These are phyloP conservation scores for Acanthurus leucopareius DNA, from an alignment of 2,797 vertebrate species.

Conservation along the genomic window DNA sequence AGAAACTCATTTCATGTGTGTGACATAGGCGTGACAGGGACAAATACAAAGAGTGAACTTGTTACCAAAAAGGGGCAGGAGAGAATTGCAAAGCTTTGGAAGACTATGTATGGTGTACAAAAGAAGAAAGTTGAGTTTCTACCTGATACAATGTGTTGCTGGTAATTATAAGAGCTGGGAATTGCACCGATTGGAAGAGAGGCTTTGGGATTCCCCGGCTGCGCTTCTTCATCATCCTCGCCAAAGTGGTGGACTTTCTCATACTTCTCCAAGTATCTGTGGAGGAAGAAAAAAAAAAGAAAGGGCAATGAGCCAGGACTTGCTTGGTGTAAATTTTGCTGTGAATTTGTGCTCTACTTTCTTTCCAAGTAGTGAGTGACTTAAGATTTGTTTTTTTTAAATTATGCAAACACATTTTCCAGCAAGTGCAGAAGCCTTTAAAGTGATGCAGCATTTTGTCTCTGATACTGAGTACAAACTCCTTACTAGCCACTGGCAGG, in stretches of 20 bases:
- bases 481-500: neutral
- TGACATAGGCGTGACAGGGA: constrained; percentile 1
- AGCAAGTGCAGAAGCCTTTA: neutral
- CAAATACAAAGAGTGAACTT: neutral
- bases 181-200: constrained; percentile 99
- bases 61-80: neutral
- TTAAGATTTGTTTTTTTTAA: neutral
- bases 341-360: constrained; percentile 4
- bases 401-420: constrained; percentile 8
- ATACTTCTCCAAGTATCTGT: constrained; percentile 99
- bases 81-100: neutral
- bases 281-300: constrained; percentile 34
- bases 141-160: constrained; percentile 95
- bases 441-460: neutral
- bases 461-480: neutral
- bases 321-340: neutral
- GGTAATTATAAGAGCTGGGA: constrained; percentile 99
- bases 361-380: neutral
- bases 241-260: constrained; percentile 99
- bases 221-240: constrained; percentile 98
- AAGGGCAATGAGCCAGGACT: neutral
- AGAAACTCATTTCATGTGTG: constrained; percentile 4
- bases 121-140: constrained; percentile 12
- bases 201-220: constrained; percentile 96
- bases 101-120: neutral